Conservation (phyloP, 2,888 invertebrate genomes). For the Silvanus unidentatus region DNA sequence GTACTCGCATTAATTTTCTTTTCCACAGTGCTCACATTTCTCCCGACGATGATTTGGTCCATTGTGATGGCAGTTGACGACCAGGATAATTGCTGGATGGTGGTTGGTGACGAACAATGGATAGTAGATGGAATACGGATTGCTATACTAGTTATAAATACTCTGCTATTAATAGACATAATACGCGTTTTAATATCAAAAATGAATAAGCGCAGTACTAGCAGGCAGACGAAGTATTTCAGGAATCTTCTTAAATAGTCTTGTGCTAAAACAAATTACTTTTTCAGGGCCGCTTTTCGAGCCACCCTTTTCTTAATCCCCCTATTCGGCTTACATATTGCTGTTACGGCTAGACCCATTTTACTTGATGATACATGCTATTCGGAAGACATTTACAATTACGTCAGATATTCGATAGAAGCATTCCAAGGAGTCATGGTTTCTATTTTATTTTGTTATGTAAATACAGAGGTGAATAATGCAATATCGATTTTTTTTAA, state of each 20-base stretch:
- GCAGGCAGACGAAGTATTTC: constrained; percentile 41
- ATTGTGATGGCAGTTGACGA: constrained; percentile 48
- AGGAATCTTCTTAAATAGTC: background rate
- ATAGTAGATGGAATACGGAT: constrained; percentile 56
- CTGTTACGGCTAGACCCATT: constrained; percentile 54
- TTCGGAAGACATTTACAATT: constrained; percentile 55
- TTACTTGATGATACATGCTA: constrained; percentile 47
- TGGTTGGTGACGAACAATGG: constrained; percentile 55
- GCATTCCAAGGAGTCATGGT: constrained; percentile 59
- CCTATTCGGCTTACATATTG: constrained; percentile 63
- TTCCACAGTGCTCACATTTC: constrained; percentile 45
- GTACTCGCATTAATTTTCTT: no score
- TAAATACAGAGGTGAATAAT: constrained; percentile 52
- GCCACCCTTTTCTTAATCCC: constrained; percentile 64
- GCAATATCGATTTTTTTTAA: background rate
- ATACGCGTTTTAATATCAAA: constrained; percentile 60
- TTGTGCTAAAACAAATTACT: background rate
- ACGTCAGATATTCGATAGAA: constrained; percentile 54
- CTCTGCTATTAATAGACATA: constrained; percentile 57
- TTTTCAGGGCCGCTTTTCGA: constrained; percentile 55
- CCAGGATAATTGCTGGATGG: constrained; percentile 58
- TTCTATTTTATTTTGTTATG: constrained; percentile 61
- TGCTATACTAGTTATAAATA: constrained; percentile 54
- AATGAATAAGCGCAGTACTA: constrained; percentile 52
- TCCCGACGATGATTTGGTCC: constrained; percentile 55